phyloP scores from a whole-genome alignment of 2,888 invertebrate genomes.

The Pomacea canaliculata region DNA sequence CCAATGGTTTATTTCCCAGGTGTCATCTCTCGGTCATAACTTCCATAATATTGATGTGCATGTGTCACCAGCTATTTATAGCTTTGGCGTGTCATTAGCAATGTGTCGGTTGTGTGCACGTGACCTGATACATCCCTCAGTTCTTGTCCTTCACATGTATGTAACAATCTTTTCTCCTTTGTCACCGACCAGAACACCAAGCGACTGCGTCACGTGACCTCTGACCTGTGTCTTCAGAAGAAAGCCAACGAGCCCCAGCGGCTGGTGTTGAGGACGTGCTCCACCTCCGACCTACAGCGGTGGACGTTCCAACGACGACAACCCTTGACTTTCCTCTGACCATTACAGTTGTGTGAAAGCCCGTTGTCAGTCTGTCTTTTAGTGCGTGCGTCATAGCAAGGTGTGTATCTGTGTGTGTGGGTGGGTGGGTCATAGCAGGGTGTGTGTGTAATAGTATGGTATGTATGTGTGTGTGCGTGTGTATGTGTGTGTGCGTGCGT shows the following conservation, averaged over 20 bases:
- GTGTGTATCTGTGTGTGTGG: background rate
- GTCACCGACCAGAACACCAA: background rate
- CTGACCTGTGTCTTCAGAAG: conserved; percentile 8
- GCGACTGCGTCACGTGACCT: conserved; percentile 9
- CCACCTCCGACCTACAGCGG: background rate
- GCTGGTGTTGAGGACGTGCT: background rate
- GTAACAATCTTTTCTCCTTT: no score
- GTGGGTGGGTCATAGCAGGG: background rate
- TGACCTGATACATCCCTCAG: no score
- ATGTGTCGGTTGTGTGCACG: no score
- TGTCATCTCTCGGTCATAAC: no score
- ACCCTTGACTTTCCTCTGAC: background rate
- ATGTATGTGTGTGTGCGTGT: background rate
- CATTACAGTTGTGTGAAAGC: background rate
- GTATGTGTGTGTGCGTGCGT: no score
- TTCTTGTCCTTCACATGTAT: no score
- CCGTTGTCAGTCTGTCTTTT: background rate
- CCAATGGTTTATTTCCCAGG: no score
- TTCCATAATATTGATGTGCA: no score
- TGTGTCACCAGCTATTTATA: no score
- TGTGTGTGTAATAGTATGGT: background rate
- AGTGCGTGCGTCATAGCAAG: background rate
- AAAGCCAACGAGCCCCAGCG: background rate
- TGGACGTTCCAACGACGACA: background rate
- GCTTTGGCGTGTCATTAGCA: no score